Conservation (phyloP, 2,888 invertebrate species). For the Athalia circularis region DNA sequence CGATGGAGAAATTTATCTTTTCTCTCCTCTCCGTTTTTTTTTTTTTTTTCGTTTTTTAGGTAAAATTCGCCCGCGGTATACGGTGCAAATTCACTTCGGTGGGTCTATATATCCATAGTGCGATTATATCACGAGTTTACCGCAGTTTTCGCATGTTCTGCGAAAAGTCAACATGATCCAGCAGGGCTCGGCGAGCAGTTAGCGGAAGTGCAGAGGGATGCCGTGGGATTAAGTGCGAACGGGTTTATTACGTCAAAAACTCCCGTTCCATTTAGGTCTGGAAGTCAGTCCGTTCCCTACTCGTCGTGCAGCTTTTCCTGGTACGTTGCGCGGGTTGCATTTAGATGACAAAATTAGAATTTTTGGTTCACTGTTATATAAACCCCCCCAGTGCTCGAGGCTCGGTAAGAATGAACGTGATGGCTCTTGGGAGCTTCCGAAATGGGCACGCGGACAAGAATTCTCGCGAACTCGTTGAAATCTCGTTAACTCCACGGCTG, state of each 20-base stretch:
- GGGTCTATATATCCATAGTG: no score
- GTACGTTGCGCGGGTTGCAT: conserved; percentile 61
- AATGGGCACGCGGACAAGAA: no score
- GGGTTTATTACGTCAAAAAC: conserved; percentile 65
- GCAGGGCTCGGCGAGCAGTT: background rate
- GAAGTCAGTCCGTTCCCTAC: conserved; percentile 50
- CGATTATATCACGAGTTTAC: no score
- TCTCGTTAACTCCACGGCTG: no score
- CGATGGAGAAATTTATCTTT: conserved; percentile 25
- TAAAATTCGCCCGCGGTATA: no score
- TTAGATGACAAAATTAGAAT: conserved; percentile 67
- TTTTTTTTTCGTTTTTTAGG: no score
- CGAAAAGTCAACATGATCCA: background rate
- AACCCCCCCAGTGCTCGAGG: background rate
- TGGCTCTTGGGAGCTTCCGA: no score
- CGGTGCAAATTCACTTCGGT: no score
- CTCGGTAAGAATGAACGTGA: background rate
- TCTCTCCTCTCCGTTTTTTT: no score
- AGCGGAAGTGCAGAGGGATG: conserved; percentile 22
- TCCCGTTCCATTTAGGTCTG: conserved; percentile 54
- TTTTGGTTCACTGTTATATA: background rate
- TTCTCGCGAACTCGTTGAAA: no score
- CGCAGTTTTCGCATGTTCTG: no score
- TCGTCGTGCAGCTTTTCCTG: background rate
- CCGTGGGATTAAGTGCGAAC: conserved; percentile 63